Evolutionary conservation across 2,113 vertebrate species (phyloP), one percentile per base, ranked within the genome.

Genomic region (Amblyornis subalaris): DNA sequence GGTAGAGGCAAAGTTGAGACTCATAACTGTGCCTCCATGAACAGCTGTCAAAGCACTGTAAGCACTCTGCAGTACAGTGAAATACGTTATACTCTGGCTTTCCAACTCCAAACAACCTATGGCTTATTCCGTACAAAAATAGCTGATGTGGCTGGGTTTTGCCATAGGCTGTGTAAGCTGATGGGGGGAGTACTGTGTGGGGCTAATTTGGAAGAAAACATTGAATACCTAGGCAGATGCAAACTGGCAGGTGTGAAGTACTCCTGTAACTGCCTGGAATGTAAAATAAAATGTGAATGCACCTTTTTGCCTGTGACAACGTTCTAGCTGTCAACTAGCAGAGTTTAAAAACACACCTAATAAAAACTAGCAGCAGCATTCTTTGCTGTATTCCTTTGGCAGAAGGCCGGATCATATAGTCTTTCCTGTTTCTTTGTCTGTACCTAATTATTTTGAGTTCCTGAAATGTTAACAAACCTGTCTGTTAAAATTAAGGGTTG

Each of bases 241-340:
- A 88, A 94, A 83, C 67, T 95, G 96, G 90, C 96, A 96, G 95
- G 90, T 95, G 95, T 80, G 83, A 96, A 96, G 47, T 94, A 93
- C 86, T 93, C 54, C 75, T 88, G 64, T 78, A 86, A 80, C 58
- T 83, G 88, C 92, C 71, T 73, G 80, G 21, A 55, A 76, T 4
- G 11, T 44, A 38, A 88, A 94, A 66, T 85, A 85, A 92, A 95
- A 86, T 2, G 33, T 40, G 64, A 72, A 60, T 76, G 47, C 4
- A 17, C 26, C 64, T 77, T 95, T 91, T 90, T 91, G 88, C 85
- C 90, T 40, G 54, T 77, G 94, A 88, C 64, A 83, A 17, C 1
- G 0, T 62, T 94, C 26, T 33, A 88, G 67, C 85, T 94, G 92
- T 93, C 94, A 94, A 6, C 67, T 42, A 55, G 76, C 0, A 0